These are phyloP conservation scores for Exocentrus adspersus DNA, from an alignment of 2,888 invertebrate genomes.

Conservation along the genomic window DNA sequence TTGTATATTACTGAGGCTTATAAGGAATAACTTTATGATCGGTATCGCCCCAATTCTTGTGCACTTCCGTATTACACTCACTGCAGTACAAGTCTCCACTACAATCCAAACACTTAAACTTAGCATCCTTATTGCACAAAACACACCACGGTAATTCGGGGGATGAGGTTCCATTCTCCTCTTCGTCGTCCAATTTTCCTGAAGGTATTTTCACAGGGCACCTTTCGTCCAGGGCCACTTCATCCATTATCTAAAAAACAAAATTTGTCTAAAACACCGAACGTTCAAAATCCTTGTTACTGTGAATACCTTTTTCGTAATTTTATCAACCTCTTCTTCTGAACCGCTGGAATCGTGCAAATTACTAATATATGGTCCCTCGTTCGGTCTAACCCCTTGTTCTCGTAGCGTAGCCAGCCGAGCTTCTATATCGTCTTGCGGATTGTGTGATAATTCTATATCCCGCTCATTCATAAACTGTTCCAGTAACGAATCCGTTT, in stretches of 20 bases:
- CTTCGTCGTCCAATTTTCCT: slow-evolving; percentile 42
- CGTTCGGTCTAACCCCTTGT: slow-evolving; percentile 60
- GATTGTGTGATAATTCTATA: slow-evolving; percentile 63
- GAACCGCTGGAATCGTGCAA: slow-evolving; percentile 58
- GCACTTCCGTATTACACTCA: slow-evolving; percentile 78
- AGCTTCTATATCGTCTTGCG: slow-evolving; percentile 67
- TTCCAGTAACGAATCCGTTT: slow-evolving; percentile 75
- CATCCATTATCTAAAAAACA: slow-evolving; percentile 61
- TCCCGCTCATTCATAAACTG: slow-evolving; percentile 65
- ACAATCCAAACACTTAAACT: slow-evolving; percentile 79
- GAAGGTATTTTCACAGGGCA: slow-evolving; percentile 45
- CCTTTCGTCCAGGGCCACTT: slow-evolving; percentile 65
- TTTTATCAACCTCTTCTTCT: slow-evolving; percentile 60
- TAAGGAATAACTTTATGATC: slow-evolving; percentile 58
- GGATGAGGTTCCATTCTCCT: slow-evolving; percentile 43
- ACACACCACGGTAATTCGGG: slow-evolving; percentile 83
- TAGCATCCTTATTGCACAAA: slow-evolving; percentile 86
- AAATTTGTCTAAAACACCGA: background rate
- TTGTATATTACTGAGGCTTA: slow-evolving; percentile 41
- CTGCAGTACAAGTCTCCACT: slow-evolving; percentile 83
- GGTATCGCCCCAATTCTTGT: slow-evolving; percentile 62
- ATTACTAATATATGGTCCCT: slow-evolving; percentile 57
- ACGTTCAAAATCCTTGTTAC: no score
- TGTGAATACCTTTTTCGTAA: slow-evolving; percentile 58
- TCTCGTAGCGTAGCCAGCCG: slow-evolving; percentile 67